Conservation (phyloP, 1,140 invertebrate genomes). For the Drosophila setifemur region DNA sequence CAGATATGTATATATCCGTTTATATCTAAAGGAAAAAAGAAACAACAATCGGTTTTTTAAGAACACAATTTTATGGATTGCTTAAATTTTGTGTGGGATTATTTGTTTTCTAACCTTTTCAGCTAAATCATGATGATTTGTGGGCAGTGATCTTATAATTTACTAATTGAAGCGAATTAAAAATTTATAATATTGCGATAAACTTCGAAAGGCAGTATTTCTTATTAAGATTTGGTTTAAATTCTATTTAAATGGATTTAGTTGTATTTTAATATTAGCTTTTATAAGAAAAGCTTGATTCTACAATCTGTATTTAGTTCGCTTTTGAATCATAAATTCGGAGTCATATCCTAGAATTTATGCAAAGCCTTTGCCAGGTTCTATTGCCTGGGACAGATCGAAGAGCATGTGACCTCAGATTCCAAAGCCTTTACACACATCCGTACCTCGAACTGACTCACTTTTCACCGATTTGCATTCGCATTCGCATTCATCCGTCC, state of each 20-base stretch:
- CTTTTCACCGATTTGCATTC: conserved; percentile 50
- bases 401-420: conserved; percentile 34
- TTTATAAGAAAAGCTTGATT: too few relatives aligned
- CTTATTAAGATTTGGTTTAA: too few relatives aligned
- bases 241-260: too few relatives aligned
- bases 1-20: neutral
- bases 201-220: too few relatives aligned
- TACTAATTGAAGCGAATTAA: too few relatives aligned
- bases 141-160: too few relatives aligned
- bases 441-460: conserved; percentile 45
- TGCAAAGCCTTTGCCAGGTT: neutral
- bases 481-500: too few relatives aligned
- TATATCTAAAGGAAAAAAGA: neutral
- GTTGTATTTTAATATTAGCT: too few relatives aligned
- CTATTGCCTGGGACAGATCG: neutral
- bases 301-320: too few relatives aligned
- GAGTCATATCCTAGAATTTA: neutral
- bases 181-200: too few relatives aligned
- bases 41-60: conserved; percentile 5
- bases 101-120: conserved; percentile 19
- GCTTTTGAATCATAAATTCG: too few relatives aligned
- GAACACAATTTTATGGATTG: conserved; percentile 32
- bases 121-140: conserved; percentile 14
- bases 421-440: conserved; percentile 21
- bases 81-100: conserved; percentile 23